Percentiles rank a stretch among this genome's conserved stretches.
Conservation (phyloP, 1,140 invertebrate species). For the Aphaenogaster rudis region DNA sequence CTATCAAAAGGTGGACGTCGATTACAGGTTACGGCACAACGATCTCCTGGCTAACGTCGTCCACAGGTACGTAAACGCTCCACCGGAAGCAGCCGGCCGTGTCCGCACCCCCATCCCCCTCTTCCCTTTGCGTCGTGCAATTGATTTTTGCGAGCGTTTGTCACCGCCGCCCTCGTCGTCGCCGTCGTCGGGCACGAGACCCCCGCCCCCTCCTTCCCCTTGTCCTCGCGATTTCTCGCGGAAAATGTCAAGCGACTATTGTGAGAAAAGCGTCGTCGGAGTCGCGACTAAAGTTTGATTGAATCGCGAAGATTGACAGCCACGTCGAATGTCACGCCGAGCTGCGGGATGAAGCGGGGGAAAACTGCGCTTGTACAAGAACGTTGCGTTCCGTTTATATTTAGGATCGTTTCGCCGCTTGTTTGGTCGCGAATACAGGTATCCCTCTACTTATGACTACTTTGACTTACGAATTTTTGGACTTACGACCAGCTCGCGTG, state of each 20-base stretch:
- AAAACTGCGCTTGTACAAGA: not conserved
- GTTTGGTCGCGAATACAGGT: not conserved
- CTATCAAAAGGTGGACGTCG: slow-evolving; percentile 96
- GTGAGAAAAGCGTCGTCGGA: slow-evolving; percentile 27
- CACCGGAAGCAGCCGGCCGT: not conserved
- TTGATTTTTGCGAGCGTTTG: slow-evolving; percentile 25
- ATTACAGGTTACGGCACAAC: slow-evolving; percentile 97
- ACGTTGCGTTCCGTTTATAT: not conserved
- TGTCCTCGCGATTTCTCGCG: slow-evolving; percentile 21
- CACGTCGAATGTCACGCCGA: not conserved
- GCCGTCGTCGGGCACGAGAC: not conserved
- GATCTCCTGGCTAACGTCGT: slow-evolving; percentile 97
- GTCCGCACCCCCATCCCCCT: no score
- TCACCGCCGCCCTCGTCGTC: not conserved
- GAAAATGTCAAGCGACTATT: slow-evolving; percentile 35
- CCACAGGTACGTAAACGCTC: slow-evolving; percentile 92
- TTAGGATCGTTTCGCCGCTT: not conserved
- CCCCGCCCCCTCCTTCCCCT: not conserved
- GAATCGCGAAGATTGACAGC: slow-evolving; percentile 26
- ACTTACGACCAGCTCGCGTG: no score
- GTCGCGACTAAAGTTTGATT: slow-evolving; percentile 39
- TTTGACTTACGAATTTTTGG: no score
- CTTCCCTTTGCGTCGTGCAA: not conserved
- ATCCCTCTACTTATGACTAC: no score
- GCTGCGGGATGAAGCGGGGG: not conserved